Base-by-base conservation (phyloP, 2,888 invertebrate species). In the Megastigmus dorsalis region DNA sequence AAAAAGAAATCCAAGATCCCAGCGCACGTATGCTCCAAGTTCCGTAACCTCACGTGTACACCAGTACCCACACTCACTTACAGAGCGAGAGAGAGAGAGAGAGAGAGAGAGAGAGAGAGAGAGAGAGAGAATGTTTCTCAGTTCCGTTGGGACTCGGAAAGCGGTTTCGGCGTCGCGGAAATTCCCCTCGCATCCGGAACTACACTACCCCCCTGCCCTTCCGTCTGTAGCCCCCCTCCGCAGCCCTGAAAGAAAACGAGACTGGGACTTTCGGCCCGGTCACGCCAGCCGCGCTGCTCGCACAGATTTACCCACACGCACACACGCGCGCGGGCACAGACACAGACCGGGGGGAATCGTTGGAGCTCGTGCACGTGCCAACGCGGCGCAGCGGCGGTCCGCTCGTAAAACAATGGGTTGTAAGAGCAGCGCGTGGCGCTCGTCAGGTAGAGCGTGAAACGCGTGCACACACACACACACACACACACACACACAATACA, bases 391-490 rank as follows among this genome's bases (percentile, higher is more conserved):
- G 36, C 62, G 48, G 15, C 45, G 30, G 45, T n/a, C 33, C 13
- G 41, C 43, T 54, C 71, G 72, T 72, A 68, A 74, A 68, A 74
- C 74, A 74, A 74, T 68, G 48, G 55, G 20, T n/a, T n/a, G n/a
- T n/a, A n/a, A n/a, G 41, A 20, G 45, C 20, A 15, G 52, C 20
- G 20, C 66, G 72, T 59, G 72, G 59, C 54, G 43, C 55, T 59
- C 50, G 54, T 23, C 71, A 74, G 74, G 74, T 74, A 74, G 74
- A 74, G 74, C 74, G 68, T 66, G 65, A 72, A 72, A 65, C 65
- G 38, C 59, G 28, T 15, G 33, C 10, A n/a, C n/a, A n/a, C n/a
- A n/a, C n/a, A n/a, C n/a, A n/a, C n/a, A n/a, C n/a, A n/a, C n/a
- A n/a, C n/a, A n/a, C n/a, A n/a, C n/a, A n/a, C n/a, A n/a, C n/a